Percentiles rank a stretch among this genome's conserved stretches.
phyloP scores from a whole-genome alignment of 2,797 vertebrate species.

The Aeoliscus strigatus region DNA sequence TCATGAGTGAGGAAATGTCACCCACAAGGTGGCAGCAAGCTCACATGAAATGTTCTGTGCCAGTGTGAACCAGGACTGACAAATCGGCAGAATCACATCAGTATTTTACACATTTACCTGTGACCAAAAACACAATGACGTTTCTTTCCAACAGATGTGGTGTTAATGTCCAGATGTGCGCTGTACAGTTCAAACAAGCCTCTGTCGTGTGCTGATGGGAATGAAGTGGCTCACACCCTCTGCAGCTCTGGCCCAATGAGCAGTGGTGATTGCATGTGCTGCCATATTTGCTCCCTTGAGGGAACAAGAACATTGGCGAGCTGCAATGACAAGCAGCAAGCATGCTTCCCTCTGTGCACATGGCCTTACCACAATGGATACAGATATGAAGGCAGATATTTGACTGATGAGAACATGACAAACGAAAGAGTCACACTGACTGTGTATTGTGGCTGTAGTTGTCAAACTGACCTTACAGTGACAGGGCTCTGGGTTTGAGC shows the following conservation, averaged over 20 bases:
- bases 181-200: constrained; percentile 15
- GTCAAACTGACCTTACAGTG: too few species aligned
- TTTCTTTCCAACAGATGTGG: background rate
- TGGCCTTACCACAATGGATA: too few species aligned
- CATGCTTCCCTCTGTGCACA: constrained; percentile 9
- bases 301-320: constrained; percentile 31
- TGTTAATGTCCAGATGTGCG: constrained; percentile 19
- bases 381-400: too few species aligned
- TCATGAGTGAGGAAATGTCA: too few species aligned
- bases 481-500: too few species aligned
- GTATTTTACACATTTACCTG: background rate
- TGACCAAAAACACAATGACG: background rate
- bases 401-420: too few species aligned
- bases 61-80: background rate
- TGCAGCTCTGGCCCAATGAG: constrained; percentile 8
- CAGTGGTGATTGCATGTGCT: constrained; percentile 30
- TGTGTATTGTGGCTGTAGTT: too few species aligned
- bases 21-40: constrained; percentile 56
- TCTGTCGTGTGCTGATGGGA: constrained; percentile 30
- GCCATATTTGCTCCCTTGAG: constrained; percentile 28
- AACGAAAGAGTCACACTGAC: too few species aligned
- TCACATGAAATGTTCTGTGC: background rate
- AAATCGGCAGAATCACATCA: constrained; percentile 1
- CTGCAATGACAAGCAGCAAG: constrained; percentile 35
- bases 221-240: constrained; percentile 5